Evolutionary conservation across 2,797 vertebrate genomes (phyloP), one percentile per base, ranked within the genome.

Genomic region (Thaleichthys pacificus): DNA sequence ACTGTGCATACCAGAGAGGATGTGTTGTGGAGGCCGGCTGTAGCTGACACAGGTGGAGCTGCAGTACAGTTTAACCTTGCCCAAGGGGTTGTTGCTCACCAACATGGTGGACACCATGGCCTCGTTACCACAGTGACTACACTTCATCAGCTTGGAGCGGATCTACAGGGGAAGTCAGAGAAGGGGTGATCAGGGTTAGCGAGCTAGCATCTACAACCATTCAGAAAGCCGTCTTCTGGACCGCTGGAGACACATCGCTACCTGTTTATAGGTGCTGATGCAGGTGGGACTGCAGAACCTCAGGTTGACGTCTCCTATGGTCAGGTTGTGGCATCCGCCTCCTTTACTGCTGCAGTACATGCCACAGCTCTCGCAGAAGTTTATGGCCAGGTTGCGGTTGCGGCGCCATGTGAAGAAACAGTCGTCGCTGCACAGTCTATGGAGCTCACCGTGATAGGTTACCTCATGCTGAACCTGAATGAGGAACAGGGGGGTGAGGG

Each of bases 291-390:
- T 95, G 88, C 98, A 99, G 85, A 99, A 99, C 88, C 97, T 97
- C 69, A 96, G 96, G 70, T 94, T 93, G 35, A 94, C 91, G 21
- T 94, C 95, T 68, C 97, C 97, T n/a, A 98, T 93, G 56, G 93
- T 95, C 57, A 98, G 95, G 57, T 95, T 66, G 58, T 97, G 96
- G 73, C 95, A 97, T 49, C 96, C 95, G 68, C 93, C 94, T 0
- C 95, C 95, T 79, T 90, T 94, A 51, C 92, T 97, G 69, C 95
- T 98, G 79, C 96, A 97, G 84, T 97, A 97, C 0, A 96, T 96
- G 0, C 97, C 97, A 3, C 98, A 99, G 66, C 95, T 96, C 84
- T 99, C 97, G 66, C 98, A 99, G 90, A 96, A 97, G 92, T 99
- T 99, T 96, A 99, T 96, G 73, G 96, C 97, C 64, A 99, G 82